Conservation (phyloP, 2,888 invertebrate genomes). For the Mythimna albipuncta region DNA sequence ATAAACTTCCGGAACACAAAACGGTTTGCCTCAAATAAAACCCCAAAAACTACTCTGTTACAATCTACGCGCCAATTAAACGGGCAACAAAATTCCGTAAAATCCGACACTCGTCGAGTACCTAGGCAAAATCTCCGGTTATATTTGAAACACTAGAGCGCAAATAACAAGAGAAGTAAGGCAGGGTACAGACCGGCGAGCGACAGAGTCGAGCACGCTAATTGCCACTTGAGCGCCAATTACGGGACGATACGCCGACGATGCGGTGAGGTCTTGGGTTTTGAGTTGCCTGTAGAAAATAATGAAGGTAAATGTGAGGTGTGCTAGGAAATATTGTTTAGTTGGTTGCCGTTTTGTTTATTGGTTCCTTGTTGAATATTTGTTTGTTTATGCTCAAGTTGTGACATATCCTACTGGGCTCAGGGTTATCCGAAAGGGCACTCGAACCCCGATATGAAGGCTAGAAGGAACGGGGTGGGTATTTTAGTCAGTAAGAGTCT, state of each 20-base stretch:
- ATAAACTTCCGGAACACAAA: not conserved
- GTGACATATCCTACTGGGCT: too few species aligned
- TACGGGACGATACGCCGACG: conserved; percentile 78
- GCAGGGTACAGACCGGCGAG: conserved; percentile 65
- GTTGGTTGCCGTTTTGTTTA: conserved; percentile 15
- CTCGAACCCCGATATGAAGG: too few species aligned
- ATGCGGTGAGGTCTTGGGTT: conserved; percentile 62
- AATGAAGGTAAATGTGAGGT: conserved; percentile 61
- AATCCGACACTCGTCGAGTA: conserved; percentile 53
- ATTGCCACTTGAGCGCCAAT: conserved; percentile 88
- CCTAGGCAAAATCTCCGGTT: conserved; percentile 51
- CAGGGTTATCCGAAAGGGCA: too few species aligned
- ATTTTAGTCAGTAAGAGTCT: too few species aligned
- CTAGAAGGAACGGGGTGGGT: too few species aligned
- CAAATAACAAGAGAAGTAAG: conserved; percentile 75
- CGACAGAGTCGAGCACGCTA: conserved; percentile 82
- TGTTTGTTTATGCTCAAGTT: not conserved
- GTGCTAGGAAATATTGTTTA: conserved; percentile 37
- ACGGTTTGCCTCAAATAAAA: not conserved
- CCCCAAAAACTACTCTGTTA: conserved; percentile 4
- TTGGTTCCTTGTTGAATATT: conserved; percentile 12
- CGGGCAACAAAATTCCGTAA: conserved; percentile 39
- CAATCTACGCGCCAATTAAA: conserved; percentile 47
- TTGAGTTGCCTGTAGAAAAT: conserved; percentile 61
- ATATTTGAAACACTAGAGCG: conserved; percentile 71